These are phyloP conservation scores for Semaprochilodus insignis DNA, from an alignment of 2,797 vertebrate species.

Conservation along the genomic window DNA sequence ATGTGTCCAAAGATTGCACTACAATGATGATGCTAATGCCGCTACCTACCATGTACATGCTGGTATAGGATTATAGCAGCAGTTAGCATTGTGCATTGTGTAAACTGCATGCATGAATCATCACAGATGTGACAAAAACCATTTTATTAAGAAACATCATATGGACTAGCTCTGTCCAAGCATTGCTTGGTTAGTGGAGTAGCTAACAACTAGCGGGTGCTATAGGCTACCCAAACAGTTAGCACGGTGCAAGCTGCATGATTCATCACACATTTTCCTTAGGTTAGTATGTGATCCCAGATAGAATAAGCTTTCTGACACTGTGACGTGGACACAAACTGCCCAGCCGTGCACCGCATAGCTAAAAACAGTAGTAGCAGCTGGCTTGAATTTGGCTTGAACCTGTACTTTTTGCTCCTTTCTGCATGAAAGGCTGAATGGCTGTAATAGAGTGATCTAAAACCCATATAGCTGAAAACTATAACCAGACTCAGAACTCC, in stretches of 20 bases:
- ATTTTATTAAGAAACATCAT: neutral
- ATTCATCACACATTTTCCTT: too few relatives aligned
- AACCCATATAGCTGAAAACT: constrained; percentile 3
- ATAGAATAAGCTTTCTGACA: neutral
- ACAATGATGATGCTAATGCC: neutral
- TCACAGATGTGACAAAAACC: neutral
- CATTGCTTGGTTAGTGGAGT: too few relatives aligned
- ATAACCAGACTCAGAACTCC: constrained; percentile 22
- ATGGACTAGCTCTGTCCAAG: neutral
- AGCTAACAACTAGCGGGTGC: too few relatives aligned
- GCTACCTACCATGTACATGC: too few relatives aligned
- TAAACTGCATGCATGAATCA: neutral
- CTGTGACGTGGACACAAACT: neutral
- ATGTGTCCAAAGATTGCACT: neutral
- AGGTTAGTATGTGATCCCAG: too few relatives aligned
- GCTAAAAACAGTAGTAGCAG: neutral
- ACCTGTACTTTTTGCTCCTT: neutral
- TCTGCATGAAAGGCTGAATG: neutral
- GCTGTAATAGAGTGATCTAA: constrained; percentile 19
- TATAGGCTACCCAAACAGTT: too few relatives aligned
- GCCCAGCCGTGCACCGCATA: neutral
- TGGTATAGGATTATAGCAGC: too few relatives aligned
- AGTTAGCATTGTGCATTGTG: neutral
- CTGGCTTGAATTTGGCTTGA: neutral
- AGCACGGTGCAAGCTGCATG: too few relatives aligned